These are phyloP conservation scores for Baronia brevicornis DNA, from an alignment of 2,888 invertebrate genomes.

Conservation along the genomic window DNA sequence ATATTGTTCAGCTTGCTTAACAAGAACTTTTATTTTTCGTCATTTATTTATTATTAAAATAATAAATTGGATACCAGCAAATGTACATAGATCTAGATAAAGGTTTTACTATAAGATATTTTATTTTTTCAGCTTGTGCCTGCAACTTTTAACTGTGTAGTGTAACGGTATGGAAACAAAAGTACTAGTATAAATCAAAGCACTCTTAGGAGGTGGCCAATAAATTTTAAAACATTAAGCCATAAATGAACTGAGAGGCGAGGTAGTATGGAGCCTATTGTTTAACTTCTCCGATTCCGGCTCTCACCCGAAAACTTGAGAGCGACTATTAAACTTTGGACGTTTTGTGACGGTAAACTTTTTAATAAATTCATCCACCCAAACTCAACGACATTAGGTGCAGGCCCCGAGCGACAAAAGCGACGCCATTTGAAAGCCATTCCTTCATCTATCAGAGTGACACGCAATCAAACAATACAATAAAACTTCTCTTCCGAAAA, in stretches of 20 bases:
- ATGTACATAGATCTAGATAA: too few species aligned
- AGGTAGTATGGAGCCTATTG: conserved; percentile 34
- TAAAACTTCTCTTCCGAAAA: conserved; percentile 72
- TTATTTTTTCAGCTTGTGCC: too few species aligned
- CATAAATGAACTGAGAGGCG: conserved; percentile 31
- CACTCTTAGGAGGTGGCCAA: conserved; percentile 9
- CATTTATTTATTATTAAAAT: too few species aligned
- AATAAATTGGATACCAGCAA: too few species aligned
- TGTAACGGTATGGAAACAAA: too few species aligned
- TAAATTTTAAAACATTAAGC: conserved; percentile 13
- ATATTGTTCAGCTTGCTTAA: too few species aligned
- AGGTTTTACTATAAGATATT: too few species aligned
- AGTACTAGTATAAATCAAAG: conserved; percentile 13
- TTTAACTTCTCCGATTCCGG: conserved; percentile 38
- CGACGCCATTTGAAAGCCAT: conserved; percentile 57
- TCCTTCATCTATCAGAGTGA: conserved; percentile 71
- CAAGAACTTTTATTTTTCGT: too few species aligned
- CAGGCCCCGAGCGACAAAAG: conserved; percentile 50
- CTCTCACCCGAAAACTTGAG: conserved; percentile 37
- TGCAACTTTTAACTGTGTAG: too few species aligned
- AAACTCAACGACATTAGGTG: conserved; percentile 50
- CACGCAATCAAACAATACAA: conserved; percentile 75
- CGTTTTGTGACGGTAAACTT: conserved; percentile 47
- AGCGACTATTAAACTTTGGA: conserved; percentile 54
- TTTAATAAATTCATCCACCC: conserved; percentile 65